phyloP scores from a whole-genome alignment of 1,140 invertebrate genomes.

The Plectrocnemia conspersa region DNA sequence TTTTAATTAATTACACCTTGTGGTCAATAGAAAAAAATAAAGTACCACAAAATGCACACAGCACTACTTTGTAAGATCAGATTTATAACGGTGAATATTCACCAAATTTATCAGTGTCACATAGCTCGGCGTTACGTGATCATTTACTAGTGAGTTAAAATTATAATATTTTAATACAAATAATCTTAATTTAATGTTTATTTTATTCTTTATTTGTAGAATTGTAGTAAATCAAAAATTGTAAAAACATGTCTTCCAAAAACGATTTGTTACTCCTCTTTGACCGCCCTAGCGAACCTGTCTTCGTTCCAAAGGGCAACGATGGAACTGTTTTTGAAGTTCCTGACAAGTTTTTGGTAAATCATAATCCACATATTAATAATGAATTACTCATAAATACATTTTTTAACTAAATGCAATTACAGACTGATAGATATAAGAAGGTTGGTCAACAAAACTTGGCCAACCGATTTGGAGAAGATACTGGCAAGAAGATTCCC shows the following conservation, averaged over 20 bases:
- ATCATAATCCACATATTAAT: constrained; percentile 12
- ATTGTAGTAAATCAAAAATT: not conserved
- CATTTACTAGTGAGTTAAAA: not conserved
- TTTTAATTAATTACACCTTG: too few relatives aligned
- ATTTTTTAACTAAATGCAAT: constrained; percentile 10
- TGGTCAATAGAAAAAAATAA: not conserved
- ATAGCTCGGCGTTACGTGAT: not conserved
- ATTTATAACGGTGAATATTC: not conserved
- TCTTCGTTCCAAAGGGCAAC: constrained; percentile 66
- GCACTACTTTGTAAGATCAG: not conserved
- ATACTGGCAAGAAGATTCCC: constrained; percentile 51
- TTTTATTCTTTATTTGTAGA: not conserved
- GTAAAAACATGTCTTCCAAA: constrained; percentile 20
- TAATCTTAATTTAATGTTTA: not conserved
- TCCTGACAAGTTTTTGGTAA: constrained; percentile 53
- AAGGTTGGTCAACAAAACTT: constrained; percentile 51
- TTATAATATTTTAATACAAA: not conserved
- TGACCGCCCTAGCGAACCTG: constrained; percentile 70
- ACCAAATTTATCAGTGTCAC: not conserved
- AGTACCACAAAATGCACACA: not conserved
- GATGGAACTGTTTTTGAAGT: constrained; percentile 59
- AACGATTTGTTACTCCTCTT: constrained; percentile 53
- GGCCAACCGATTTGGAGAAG: constrained; percentile 55
- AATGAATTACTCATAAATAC: constrained; percentile 2
- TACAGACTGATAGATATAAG: constrained; percentile 61